Base-by-base conservation (phyloP, 2,113 vertebrate species). In the Theristicus caerulescens region DNA sequence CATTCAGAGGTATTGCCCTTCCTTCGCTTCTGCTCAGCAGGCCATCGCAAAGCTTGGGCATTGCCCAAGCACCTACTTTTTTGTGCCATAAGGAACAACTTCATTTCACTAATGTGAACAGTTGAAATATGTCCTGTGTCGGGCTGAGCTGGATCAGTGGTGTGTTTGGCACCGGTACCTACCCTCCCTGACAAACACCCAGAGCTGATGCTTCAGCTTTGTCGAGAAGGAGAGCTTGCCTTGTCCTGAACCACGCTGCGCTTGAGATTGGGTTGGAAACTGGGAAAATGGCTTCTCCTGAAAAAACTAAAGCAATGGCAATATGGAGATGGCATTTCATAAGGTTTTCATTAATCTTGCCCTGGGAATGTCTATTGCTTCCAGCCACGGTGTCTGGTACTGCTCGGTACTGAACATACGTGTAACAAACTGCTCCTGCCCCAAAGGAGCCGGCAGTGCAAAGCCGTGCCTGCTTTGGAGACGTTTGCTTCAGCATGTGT, bases 321-420 rank as follows among this genome's bases (percentile, higher is more conserved):
- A 0, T 6, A 21, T 0, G 27, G 46, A 44, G 58, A 18, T 13
- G 1, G 66, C 11, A 1, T 1, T 61, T 57, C 1, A 0, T 69
- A 40, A 72, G 86, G 85, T 79, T 88, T 59, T 62, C 61, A 65
- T 94, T 94, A 83, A 40, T 66, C 38, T 51, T 51, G 64, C 80
- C 81, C 32, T 67, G 52, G 82, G 82, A 93, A 89, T 11, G 52
- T 57, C 64, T 86, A 16, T 79, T 59, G 4, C 59, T 89, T 91
- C 81, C 93, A 95, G 86, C 52, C 83, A 24, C 2, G 0, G 46
- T 38, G n/a, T 42, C 91, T 94, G 59, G 52, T 44, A 12, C 49
- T 31, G 38, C 71, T 84, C 0, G 2, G 82, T 49, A 11, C 80
- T 25, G 57, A 71, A 13, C 52, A 52, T 6, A 22, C 36, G 0